Conservation (phyloP, 2,888 invertebrate species). For the Pollenia labialis region DNA sequence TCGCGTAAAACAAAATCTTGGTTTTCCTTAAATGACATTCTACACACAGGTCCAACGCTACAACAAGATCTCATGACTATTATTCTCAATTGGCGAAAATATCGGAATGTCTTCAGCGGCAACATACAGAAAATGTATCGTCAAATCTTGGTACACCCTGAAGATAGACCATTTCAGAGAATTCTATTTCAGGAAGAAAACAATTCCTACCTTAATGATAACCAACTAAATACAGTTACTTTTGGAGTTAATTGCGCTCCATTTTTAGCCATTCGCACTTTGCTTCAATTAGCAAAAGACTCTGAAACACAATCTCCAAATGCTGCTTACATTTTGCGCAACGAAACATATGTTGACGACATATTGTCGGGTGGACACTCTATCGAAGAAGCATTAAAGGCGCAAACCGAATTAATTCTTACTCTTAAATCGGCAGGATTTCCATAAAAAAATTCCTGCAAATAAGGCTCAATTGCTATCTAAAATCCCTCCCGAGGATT, state of each 20-base stretch:
- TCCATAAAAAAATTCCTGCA: slow-evolving; percentile 1
- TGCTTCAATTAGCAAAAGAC: not conserved
- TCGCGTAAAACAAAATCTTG: slow-evolving; percentile 8
- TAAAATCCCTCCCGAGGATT: not conserved
- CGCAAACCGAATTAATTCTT: slow-evolving; percentile 1
- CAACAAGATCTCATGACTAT: slow-evolving; percentile 17
- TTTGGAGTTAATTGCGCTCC: not conserved
- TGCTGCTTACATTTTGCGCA: not conserved
- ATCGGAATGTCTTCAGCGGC: not conserved
- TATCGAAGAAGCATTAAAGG: not conserved
- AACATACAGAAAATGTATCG: slow-evolving; percentile 3
- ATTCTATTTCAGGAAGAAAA: not conserved
- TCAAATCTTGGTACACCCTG: not conserved
- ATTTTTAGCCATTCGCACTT: slow-evolving; percentile 8
- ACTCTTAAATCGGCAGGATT: too few species aligned
- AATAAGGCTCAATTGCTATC: not conserved
- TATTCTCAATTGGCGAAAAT: slow-evolving; percentile 32
- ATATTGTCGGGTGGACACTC: slow-evolving; percentile 4
- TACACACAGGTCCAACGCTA: slow-evolving; percentile 10
- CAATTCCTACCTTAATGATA: not conserved
- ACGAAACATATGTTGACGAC: not conserved
- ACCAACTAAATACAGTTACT: not conserved
- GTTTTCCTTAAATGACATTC: slow-evolving; percentile 20
- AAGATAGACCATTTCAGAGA: not conserved
- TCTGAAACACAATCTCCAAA: not conserved